Base-by-base conservation (phyloP, 2,797 vertebrate genomes). In the Leptoclinus maculatus region DNA sequence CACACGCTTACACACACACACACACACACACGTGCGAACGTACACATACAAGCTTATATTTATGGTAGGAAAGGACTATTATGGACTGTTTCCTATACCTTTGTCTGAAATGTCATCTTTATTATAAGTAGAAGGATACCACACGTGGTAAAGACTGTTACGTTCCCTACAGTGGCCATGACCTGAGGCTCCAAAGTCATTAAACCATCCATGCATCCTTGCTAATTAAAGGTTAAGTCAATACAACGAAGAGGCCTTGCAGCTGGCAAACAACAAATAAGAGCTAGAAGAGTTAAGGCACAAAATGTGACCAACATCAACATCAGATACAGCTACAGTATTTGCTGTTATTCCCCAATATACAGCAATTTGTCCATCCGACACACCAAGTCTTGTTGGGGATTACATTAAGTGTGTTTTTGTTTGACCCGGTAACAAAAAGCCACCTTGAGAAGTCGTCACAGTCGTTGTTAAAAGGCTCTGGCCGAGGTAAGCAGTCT, bases 191-290 rank as follows among this genome's bases (percentile, higher is more conserved):
- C 38, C 32, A 83, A 36, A 81, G 79, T 81, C 86, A 84, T 91
- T 88, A 85, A 85, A 91, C 70, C 69, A 68, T 63, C 76, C 32
- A 45, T 39, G 80, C 78, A 56, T 84, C 58, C 78, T 72, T 83
- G 62, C 84, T 91, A 88, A 92, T 91, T 91, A 88, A 91, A 90
- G 87, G 88, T 92, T 90, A 87, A 82, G 83, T 91, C 87, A 76
- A 91, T 88, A 89, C 57, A 83, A 74, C 80, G 79, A 81, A 82
- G 78, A 79, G 68, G 68, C 86, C 85, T 88, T 84, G 82, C 82
- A 87, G 85, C 54, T 5, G 66, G 47, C n/a, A 58, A 73, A 78
- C 63, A 74, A 63, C 72, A 79, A 56, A 45, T 58, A 38, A 74
- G 45, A 64, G 39, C 49, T 38, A 27, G 51, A 64, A 80, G 60